phyloP scores from a whole-genome alignment of 2,888 invertebrate genomes.

The Temnothorax unifasciatus region DNA sequence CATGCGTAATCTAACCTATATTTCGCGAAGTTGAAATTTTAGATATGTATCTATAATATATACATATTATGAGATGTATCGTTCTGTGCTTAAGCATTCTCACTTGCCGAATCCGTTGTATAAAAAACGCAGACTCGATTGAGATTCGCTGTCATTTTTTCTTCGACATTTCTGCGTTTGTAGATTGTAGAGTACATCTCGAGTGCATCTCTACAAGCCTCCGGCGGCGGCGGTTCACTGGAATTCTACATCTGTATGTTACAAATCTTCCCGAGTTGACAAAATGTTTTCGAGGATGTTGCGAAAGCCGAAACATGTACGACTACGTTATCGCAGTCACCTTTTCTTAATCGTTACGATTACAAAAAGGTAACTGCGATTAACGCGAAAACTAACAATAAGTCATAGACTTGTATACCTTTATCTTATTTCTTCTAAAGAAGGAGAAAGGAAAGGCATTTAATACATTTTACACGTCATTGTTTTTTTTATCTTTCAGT shows the following conservation, averaged over 20 bases:
- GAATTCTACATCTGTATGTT: not conserved
- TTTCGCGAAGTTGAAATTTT: not conserved
- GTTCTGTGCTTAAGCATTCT: too few species aligned
- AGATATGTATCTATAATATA: too few species aligned
- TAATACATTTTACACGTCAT: too few species aligned
- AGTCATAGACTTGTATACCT: too few species aligned
- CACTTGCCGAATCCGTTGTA: too few species aligned
- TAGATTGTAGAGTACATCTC: not conserved
- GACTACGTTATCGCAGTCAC: too few species aligned
- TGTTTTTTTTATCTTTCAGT: too few species aligned
- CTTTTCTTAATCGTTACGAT: too few species aligned
- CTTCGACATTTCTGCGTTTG: not conserved
- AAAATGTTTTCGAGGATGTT: conserved; percentile 70
- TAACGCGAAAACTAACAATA: not conserved
- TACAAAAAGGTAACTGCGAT: not conserved
- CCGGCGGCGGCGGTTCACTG: not conserved
- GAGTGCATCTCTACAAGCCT: not conserved
- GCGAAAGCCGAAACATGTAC: conserved; percentile 57
- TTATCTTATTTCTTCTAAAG: too few species aligned
- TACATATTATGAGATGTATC: too few species aligned
- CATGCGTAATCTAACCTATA: conserved; percentile 10
- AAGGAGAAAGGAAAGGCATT: too few species aligned
- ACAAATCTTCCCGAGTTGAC: not conserved
- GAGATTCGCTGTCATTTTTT: not conserved
- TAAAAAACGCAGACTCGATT: not conserved